These are phyloP conservation scores for Sphinx pinastri DNA, from an alignment of 2,888 invertebrate genomes.

Conservation along the genomic window DNA sequence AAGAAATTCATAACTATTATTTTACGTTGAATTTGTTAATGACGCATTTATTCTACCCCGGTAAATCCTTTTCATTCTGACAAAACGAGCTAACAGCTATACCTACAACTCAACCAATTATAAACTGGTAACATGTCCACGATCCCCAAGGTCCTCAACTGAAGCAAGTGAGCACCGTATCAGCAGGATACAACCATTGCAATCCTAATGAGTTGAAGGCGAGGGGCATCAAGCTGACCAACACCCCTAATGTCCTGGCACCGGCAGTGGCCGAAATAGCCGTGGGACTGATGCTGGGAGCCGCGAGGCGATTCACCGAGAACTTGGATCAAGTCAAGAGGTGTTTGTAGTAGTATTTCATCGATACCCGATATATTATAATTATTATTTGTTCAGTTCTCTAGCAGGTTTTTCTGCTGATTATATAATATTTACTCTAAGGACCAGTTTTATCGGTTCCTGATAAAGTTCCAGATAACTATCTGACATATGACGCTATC, in stretches of 20 bases:
- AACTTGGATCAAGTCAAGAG: slow-evolving; percentile 87
- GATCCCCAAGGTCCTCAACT: slow-evolving; percentile 85
- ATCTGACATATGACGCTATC: too few relatives aligned
- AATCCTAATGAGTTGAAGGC: slow-evolving; percentile 89
- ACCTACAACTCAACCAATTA: background rate
- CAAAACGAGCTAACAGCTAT: background rate
- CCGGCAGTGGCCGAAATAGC: slow-evolving; percentile 93
- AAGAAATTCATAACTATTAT: too few relatives aligned
- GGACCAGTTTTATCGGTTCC: too few relatives aligned
- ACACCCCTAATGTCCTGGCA: slow-evolving; percentile 91
- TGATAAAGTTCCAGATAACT: too few relatives aligned
- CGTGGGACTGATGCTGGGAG: slow-evolving; percentile 89
- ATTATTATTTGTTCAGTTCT: too few relatives aligned
- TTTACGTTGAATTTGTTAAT: too few relatives aligned
- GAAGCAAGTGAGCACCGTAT: slow-evolving; percentile 92
- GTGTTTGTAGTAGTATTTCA: slow-evolving; percentile 55
- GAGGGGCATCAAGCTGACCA: slow-evolving; percentile 90
- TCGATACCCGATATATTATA: background rate
- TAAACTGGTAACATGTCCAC: background rate
- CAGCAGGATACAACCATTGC: slow-evolving; percentile 95
- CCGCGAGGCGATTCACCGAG: slow-evolving; percentile 91
- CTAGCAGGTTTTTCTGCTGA: too few relatives aligned
- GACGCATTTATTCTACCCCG: too few relatives aligned
- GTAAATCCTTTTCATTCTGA: too few relatives aligned
- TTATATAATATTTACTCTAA: too few relatives aligned